Percentiles rank a stretch among this genome's conserved stretches.
Evolutionary conservation across 2,797 vertebrate species (phyloP).

Genomic region (Avahi laniger): DNA sequence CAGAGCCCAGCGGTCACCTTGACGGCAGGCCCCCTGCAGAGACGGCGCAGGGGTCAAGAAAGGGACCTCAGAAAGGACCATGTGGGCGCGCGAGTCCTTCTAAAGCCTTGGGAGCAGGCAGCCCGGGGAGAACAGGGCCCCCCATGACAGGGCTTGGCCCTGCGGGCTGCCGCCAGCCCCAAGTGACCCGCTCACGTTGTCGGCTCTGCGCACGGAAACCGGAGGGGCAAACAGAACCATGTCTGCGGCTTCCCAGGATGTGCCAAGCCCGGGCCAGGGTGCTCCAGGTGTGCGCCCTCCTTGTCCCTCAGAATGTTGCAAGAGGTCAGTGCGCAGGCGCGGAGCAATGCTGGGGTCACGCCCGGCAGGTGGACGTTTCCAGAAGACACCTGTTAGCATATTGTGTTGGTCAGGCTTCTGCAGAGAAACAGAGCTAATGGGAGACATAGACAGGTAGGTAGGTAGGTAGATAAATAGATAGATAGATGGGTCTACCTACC

Average conservation of each 20-base stretch:
- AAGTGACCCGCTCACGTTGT: too few species aligned
- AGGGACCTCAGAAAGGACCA: not conserved
- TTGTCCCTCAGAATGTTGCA: not conserved
- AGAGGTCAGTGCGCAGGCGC: not conserved
- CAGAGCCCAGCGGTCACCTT: not conserved
- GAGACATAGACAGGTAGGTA: too few species aligned
- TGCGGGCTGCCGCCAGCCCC: not conserved
- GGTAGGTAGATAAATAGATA: too few species aligned
- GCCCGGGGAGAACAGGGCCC: not conserved
- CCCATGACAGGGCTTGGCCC: not conserved
- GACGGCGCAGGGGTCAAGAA: not conserved
- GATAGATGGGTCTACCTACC: too few species aligned
- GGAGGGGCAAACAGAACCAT: too few species aligned
- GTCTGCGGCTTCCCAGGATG: not conserved
- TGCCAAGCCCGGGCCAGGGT: rapidly evolving
- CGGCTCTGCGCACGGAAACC: not conserved
- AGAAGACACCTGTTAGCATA: too few species aligned
- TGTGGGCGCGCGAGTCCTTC: not conserved
- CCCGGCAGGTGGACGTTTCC: too few species aligned
- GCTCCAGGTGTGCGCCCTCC: too few species aligned
- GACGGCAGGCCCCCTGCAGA: not conserved
- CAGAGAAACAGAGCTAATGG: too few species aligned
- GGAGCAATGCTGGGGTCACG: not conserved
- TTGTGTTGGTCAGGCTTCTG: too few species aligned
- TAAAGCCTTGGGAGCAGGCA: not conserved